Evolutionary conservation across 37 sponge, comb jelly and placozoan species (phyloP).

Genomic region (Ephydatia muelleri): DNA sequence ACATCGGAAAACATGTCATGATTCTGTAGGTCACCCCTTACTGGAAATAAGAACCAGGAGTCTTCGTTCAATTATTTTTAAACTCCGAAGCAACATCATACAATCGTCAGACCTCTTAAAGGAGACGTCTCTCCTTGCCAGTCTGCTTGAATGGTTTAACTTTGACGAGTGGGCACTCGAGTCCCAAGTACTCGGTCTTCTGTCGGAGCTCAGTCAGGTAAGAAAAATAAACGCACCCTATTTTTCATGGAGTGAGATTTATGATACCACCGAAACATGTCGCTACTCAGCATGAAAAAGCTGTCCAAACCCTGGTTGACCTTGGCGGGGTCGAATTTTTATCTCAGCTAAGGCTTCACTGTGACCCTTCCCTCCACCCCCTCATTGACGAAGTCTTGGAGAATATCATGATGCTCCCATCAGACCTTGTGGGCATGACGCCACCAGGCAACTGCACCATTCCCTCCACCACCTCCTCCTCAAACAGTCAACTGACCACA

Average conservation of each 20-base stretch:
- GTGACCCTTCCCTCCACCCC: conserved; percentile 56
- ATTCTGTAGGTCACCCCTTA: conserved; percentile 59
- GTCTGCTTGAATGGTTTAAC: conserved; percentile 85
- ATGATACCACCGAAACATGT: not conserved
- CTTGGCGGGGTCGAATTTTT: conserved; percentile 82
- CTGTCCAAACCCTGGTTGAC: conserved; percentile 35
- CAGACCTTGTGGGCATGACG: not conserved
- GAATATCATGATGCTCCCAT: conserved; percentile 54
- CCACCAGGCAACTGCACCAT: not conserved
- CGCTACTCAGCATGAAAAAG: conserved; percentile 53
- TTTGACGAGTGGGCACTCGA: conserved; percentile 56
- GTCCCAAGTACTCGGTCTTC: conserved; percentile 41
- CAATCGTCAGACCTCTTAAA: conserved; percentile 31
- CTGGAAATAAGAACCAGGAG: conserved; percentile 57
- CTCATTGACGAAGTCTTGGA: conserved; percentile 63
- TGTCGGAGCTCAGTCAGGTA: conserved; percentile 47
- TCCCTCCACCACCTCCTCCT: not conserved
- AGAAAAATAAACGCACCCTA: not conserved
- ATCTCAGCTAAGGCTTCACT: conserved; percentile 65
- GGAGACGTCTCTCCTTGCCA: conserved; percentile 50
- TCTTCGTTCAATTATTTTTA: conserved; percentile 58
- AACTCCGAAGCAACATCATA: conserved; percentile 49
- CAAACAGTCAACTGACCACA: not conserved
- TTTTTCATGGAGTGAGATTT: not conserved
- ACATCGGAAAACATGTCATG: not conserved